phyloP scores from a whole-genome alignment of 2,797 vertebrate genomes.

The Hippocampus kuda region DNA sequence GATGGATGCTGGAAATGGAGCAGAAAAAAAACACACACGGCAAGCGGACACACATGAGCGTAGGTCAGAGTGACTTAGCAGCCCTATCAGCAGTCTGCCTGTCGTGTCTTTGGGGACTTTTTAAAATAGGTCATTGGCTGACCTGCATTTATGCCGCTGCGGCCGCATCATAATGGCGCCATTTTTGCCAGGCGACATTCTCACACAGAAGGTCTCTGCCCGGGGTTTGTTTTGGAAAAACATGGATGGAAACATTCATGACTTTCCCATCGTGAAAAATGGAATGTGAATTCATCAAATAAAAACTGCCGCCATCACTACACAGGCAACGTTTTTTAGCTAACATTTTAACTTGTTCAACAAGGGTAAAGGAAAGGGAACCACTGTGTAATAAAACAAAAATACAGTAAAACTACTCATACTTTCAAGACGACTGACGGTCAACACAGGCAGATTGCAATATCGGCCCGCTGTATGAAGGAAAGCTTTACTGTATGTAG shows the following conservation, averaged over 20 bases:
- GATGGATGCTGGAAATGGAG: conserved; percentile 1
- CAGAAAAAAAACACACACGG: conserved; percentile 2
- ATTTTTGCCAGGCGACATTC: conserved; percentile 39
- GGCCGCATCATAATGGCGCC: conserved; percentile 56
- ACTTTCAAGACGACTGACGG: too few species aligned
- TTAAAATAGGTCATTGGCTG: conserved; percentile 65
- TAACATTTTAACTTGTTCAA: too few species aligned
- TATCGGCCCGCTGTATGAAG: too few species aligned
- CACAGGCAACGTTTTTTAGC: too few species aligned
- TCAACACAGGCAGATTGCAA: too few species aligned
- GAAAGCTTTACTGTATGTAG: conserved; percentile 8
- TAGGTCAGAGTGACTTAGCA: conserved; percentile 46
- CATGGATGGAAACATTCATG: not conserved
- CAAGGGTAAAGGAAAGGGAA: too few species aligned
- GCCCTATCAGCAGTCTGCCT: conserved; percentile 14
- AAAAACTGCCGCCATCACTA: not conserved
- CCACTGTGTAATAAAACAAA: too few species aligned
- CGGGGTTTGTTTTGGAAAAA: not conserved
- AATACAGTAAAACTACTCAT: too few species aligned
- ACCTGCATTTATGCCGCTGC: conserved; percentile 53
- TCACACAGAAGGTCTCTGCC: conserved; percentile 24
- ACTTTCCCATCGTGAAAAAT: not conserved
- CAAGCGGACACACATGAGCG: conserved; percentile 21
- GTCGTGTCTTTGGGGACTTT: conserved; percentile 46
- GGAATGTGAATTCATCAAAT: not conserved